Conservation (phyloP, 1,140 invertebrate species). For the Leptinotarsa defecta region DNA sequence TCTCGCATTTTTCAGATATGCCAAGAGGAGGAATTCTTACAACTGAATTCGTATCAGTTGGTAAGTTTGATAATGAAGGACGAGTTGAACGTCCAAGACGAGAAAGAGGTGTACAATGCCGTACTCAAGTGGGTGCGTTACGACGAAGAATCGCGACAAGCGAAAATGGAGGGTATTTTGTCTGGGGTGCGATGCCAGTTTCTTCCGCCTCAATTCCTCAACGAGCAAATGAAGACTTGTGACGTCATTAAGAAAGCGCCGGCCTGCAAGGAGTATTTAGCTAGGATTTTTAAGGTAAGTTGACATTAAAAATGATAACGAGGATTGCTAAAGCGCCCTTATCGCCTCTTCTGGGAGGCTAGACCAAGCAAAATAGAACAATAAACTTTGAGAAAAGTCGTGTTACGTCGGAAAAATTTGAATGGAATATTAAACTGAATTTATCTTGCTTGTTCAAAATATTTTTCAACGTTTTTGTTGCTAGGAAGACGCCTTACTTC, state of each 20-base stretch:
- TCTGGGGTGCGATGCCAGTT: slow-evolving; percentile 88
- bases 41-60: slow-evolving; percentile 77
- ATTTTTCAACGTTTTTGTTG: too few relatives aligned
- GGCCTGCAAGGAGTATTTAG: slow-evolving; percentile 86
- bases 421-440: too few relatives aligned
- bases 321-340: too few relatives aligned
- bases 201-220: slow-evolving; percentile 85
- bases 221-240: slow-evolving; percentile 90
- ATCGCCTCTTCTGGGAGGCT: too few relatives aligned
- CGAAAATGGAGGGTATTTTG: slow-evolving; percentile 85
- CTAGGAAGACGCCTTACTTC: too few relatives aligned
- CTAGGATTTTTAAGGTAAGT: slow-evolving; percentile 80
- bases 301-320: background rate
- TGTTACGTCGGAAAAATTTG: too few relatives aligned
- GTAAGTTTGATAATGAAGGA: slow-evolving; percentile 82
- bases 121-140: slow-evolving; percentile 89
- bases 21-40: slow-evolving; percentile 88
- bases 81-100: slow-evolving; percentile 87
- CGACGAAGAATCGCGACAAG: slow-evolving; percentile 80
- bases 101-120: slow-evolving; percentile 89
- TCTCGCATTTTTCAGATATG: slow-evolving; percentile 66
- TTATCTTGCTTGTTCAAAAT: too few relatives aligned
- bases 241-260: slow-evolving; percentile 85
- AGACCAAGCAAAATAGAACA: too few relatives aligned
- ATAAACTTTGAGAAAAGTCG: too few relatives aligned